These are phyloP conservation scores for Porites australiensis DNA, from an alignment of 64 coral and sea anemone genomes.

Conservation along the genomic window DNA sequence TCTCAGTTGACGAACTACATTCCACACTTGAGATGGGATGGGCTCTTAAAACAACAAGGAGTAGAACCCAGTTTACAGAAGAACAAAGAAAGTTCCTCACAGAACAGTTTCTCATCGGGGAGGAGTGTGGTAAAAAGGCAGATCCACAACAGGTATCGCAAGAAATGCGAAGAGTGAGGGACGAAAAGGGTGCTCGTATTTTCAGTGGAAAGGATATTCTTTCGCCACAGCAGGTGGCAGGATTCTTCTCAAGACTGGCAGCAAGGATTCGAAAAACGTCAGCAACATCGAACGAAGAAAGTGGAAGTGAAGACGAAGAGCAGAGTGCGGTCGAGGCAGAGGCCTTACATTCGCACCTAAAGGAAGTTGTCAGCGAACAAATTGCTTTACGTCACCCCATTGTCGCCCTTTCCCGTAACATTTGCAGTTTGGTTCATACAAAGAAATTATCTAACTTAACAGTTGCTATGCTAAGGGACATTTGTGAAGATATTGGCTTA, in stretches of 20 bases:
- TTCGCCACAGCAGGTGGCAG: slow-evolving; percentile 19
- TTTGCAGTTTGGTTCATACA: slow-evolving; percentile 37
- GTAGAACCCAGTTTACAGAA: background rate
- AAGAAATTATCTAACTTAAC: slow-evolving; percentile 28
- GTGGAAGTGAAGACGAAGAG: background rate
- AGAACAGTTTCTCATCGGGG: slow-evolving; percentile 46
- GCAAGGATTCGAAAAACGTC: slow-evolving; percentile 26
- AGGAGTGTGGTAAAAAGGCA: slow-evolving; percentile 35
- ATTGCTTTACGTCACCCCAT: slow-evolving; percentile 38
- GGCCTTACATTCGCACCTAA: background rate
- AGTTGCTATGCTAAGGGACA: slow-evolving; percentile 34
- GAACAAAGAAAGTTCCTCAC: slow-evolving; percentile 27
- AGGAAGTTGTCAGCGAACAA: slow-evolving; percentile 31
- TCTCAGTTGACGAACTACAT: background rate
- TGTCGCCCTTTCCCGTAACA: slow-evolving; percentile 36
- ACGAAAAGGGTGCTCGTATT: background rate
- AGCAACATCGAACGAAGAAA: background rate
- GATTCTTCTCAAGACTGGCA: no score
- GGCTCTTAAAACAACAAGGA: slow-evolving; percentile 38
- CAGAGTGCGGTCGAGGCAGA: slow-evolving; percentile 35
- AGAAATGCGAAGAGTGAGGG: slow-evolving; percentile 31
- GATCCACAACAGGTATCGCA: slow-evolving; percentile 35
- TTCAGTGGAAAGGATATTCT: slow-evolving; percentile 46
- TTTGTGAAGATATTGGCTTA: slow-evolving; percentile 40
- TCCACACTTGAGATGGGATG: slow-evolving; percentile 39